Evolutionary conservation across 2,888 invertebrate genomes (phyloP).

Genomic region (Platycheirus albimanus): DNA sequence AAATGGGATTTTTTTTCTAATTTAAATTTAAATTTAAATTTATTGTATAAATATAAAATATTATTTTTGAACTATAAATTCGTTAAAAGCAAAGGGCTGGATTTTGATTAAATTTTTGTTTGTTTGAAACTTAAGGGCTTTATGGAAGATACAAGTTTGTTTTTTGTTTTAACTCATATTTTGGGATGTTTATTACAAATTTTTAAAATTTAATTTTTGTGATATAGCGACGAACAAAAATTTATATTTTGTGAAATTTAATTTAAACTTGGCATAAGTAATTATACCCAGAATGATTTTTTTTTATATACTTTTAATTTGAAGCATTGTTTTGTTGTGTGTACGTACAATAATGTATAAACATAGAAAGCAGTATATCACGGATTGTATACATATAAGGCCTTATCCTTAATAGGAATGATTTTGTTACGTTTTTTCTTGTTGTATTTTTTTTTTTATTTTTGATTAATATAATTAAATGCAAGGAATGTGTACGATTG

Average conservation of each 20-base stretch:
- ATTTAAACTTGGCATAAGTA: slow-evolving; percentile 53
- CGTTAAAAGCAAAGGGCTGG: slow-evolving; percentile 55
- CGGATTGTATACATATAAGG: slow-evolving; percentile 76
- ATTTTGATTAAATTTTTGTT: slow-evolving; percentile 22
- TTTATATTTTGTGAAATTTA: slow-evolving; percentile 28
- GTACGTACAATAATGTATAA: slow-evolving; percentile 70
- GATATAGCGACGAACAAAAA: slow-evolving; percentile 10
- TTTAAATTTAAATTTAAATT: slow-evolving; percentile 11
- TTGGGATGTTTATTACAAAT: slow-evolving; percentile 34
- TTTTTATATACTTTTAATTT: slow-evolving; percentile 12
- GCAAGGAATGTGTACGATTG: slow-evolving; percentile 56
- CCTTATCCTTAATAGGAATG: slow-evolving; percentile 70
- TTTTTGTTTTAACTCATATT: slow-evolving; percentile 25
- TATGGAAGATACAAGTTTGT: slow-evolving; percentile 59
- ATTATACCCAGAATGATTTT: slow-evolving; percentile 49
- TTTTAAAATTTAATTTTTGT: slow-evolving; percentile 24
- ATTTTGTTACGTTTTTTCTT: slow-evolving; percentile 55
- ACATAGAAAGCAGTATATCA: slow-evolving; percentile 75
- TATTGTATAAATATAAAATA: slow-evolving; percentile 56
- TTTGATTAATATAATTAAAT: slow-evolving; percentile 62
- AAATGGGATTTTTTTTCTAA: slow-evolving; percentile 31
- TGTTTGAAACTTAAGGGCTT: slow-evolving; percentile 50
- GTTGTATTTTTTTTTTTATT: slow-evolving; percentile 28
- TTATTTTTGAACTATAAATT: slow-evolving; percentile 53
- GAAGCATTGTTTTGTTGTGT: slow-evolving; percentile 48